These are phyloP conservation scores for Maniola hyperantus DNA, from an alignment of 2,888 invertebrate species.

Conservation along the genomic window DNA sequence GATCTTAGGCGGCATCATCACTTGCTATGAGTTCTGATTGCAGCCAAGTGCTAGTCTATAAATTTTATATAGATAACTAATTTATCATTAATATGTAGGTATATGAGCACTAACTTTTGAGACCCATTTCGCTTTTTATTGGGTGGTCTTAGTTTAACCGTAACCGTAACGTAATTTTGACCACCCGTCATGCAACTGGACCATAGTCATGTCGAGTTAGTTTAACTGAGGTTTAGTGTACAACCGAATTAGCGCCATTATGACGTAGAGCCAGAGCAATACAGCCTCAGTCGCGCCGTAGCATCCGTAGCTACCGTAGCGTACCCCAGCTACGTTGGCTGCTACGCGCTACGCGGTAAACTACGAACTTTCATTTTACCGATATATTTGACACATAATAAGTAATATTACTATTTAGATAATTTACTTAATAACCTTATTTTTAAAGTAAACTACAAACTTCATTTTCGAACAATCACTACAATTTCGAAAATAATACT, in stretches of 20 bases:
- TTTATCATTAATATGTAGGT: too few species aligned
- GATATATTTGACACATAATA: not conserved
- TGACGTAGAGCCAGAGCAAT: slow-evolving; percentile 6
- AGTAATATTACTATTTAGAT: not conserved
- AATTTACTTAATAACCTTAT: too few species aligned
- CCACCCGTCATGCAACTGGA: too few species aligned
- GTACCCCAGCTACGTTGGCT: slow-evolving; percentile 32
- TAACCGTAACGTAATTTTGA: too few species aligned
- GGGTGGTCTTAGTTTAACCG: too few species aligned
- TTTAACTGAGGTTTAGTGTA: not conserved
- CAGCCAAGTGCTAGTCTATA: too few species aligned
- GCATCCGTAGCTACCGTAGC: slow-evolving; percentile 39
- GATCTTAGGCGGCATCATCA: too few species aligned
- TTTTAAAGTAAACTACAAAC: too few species aligned
- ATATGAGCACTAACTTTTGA: too few species aligned
- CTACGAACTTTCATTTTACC: slow-evolving; percentile 22
- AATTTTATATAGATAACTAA: too few species aligned
- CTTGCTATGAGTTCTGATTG: too few species aligned
- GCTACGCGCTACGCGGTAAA: slow-evolving; percentile 27
- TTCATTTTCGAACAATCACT: not conserved
- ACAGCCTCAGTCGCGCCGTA: slow-evolving; percentile 37
- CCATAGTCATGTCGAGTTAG: not conserved
- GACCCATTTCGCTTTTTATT: too few species aligned
- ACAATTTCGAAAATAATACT: not conserved
- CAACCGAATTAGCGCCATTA: slow-evolving; percentile 1